A percentile compares a stretch with the other conserved stretches of the same genome.
phyloP scores from a whole-genome alignment of 2,113 vertebrate species.

The Condylura cristata region DNA sequence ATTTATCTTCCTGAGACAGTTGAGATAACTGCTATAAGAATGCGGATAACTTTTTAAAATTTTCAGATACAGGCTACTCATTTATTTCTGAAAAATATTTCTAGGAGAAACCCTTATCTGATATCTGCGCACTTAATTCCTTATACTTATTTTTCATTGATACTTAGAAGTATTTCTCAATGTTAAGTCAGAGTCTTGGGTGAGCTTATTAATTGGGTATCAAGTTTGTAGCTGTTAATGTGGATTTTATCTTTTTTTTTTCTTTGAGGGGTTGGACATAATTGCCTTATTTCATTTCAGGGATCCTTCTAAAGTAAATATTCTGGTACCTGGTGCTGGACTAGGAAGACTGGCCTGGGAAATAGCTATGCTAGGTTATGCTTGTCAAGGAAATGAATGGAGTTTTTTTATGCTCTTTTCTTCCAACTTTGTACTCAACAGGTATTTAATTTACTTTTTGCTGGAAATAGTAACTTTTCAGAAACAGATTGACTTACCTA shows the following conservation, averaged over 20 bases:
- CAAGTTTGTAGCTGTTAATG: slow-evolving; percentile 66
- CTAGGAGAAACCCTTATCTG: slow-evolving; percentile 43
- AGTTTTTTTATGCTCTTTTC: slow-evolving; percentile 99
- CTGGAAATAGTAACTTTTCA: slow-evolving; percentile 74
- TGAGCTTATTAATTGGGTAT: slow-evolving; percentile 54
- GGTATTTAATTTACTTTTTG: slow-evolving; percentile 89
- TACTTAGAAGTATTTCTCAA: slow-evolving; percentile 49
- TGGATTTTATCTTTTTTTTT: slow-evolving; percentile 58
- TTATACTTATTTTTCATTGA: slow-evolving; percentile 3
- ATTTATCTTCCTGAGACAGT: slow-evolving; percentile 3
- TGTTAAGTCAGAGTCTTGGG: slow-evolving; percentile 29
- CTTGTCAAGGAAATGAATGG: slow-evolving; percentile 99
- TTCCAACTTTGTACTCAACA: slow-evolving; percentile 99
- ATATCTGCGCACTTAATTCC: not conserved
- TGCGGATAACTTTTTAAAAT: not conserved
- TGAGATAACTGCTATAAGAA: not conserved
- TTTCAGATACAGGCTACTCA: slow-evolving; percentile 20
- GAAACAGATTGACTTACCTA: slow-evolving; percentile 60
- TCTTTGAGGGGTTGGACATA: slow-evolving; percentile 79
- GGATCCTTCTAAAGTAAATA: slow-evolving; percentile 96
- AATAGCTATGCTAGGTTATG: slow-evolving; percentile 96
- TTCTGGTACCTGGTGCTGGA: slow-evolving; percentile 98
- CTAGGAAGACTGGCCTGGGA: slow-evolving; percentile 99
- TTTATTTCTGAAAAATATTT: slow-evolving; percentile 24
- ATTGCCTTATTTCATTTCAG: slow-evolving; percentile 90